Evolutionary conservation across 1,140 invertebrate genomes (phyloP), one percentile per base, ranked within the genome.

Genomic region (Cydia pomonella): DNA sequence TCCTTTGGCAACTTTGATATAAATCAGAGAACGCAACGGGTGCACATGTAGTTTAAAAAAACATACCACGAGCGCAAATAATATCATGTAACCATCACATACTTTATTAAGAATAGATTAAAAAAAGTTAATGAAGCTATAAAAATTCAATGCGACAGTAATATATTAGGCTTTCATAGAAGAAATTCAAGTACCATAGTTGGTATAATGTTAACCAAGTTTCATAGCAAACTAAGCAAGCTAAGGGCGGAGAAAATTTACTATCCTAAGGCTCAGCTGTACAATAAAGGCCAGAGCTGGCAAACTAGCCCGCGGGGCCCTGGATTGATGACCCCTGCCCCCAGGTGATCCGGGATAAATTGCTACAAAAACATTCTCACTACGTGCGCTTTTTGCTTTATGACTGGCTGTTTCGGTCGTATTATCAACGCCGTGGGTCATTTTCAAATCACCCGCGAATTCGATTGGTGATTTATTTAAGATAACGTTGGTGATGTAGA

Each of bases 271-370:
- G 16, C 64, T 69, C 29, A 69, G 64, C 27, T 69, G 59, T 50
- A 82, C 80, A 84, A 85, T 85, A 82, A 80, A 81, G 71, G 76
- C 41, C 53, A 71, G 80, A 79, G 82, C 77, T 77, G 79, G 81
- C 82, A 83, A 86, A 88, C 84, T 85, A 81, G 84, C 79, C 85
- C 81, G 82, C 41, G 44, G 85, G 84, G 85, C 78, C 76, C 82
- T 81, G 81, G 84, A 87, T 89, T 89, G 87, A 87, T 89, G 86
- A 84, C 79, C 82, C 73, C 74, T 29, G 81, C 80, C 83, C 84
- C 80, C 84, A 89, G 87, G 86, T 87, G 86, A 85, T 82, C 81
- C 74, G 72, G 79, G 80, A 85, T 86, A 85, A 81, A 87, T 87
- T 88, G 86, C 82, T 82, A 80, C 78, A 73, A 77, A 74, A 83